These are phyloP conservation scores for Desoria tigrina DNA, from an alignment of 2,888 invertebrate genomes.

Conservation along the genomic window DNA sequence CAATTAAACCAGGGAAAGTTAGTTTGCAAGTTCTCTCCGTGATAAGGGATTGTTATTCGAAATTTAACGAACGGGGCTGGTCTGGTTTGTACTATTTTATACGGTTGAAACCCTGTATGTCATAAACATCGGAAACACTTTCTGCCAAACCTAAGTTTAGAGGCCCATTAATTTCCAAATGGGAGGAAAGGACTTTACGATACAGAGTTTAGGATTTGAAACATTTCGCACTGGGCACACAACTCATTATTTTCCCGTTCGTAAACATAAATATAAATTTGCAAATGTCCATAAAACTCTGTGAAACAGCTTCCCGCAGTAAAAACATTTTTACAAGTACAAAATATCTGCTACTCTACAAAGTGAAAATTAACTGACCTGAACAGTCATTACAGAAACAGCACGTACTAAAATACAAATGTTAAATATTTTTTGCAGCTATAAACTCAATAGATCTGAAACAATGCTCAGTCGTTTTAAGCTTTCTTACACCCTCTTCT, in stretches of 20 bases:
- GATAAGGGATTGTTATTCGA: conserved; percentile 10
- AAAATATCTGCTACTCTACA: conserved; percentile 21
- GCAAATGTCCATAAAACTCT: conserved; percentile 39
- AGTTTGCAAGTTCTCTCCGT: conserved; percentile 1
- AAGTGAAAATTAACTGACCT: conserved; percentile 20
- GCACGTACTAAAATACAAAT: conserved; percentile 12
- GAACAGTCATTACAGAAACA: conserved; percentile 13
- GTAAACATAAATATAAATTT: conserved; percentile 39
- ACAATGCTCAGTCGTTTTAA: neutral
- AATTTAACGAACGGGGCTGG: conserved; percentile 17
- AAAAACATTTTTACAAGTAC: conserved; percentile 17
- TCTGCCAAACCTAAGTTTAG: conserved; percentile 12
- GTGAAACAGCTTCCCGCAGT: conserved; percentile 29
- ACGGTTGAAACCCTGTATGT: neutral
- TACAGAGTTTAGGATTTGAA: conserved; percentile 25
- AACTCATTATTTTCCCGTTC: conserved; percentile 42
- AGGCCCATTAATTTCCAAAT: conserved; percentile 20
- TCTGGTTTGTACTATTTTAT: conserved; percentile 14
- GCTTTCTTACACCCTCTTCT: too few relatives aligned
- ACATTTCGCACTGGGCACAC: conserved; percentile 26
- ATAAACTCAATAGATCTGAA: conserved; percentile 2
- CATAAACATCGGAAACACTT: conserved; percentile 14
- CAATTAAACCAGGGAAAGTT: neutral
- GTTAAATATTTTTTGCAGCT: conserved; percentile 9
- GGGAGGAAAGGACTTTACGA: conserved; percentile 22